A percentile compares a stretch with the other conserved stretches of the same genome.
Conservation (phyloP, 2,797 vertebrate species). For the Rhodeus uyekii region DNA sequence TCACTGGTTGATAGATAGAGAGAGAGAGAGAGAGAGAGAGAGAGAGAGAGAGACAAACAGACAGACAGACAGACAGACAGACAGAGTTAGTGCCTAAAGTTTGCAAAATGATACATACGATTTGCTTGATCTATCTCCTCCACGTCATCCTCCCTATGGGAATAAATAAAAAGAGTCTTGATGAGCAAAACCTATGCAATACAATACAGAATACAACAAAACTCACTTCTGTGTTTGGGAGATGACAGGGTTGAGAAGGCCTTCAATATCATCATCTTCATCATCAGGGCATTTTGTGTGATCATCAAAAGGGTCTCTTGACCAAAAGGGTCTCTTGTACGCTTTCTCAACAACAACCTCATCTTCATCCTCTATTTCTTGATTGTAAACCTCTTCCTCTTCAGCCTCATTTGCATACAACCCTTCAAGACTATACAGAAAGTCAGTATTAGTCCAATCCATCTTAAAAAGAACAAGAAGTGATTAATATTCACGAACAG, state of each 20-base stretch:
- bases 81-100: background rate
- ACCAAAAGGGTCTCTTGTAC: slow-evolving; percentile 47
- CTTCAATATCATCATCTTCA: slow-evolving; percentile 67
- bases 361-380: slow-evolving; percentile 49
- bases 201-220: background rate
- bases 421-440: slow-evolving; percentile 24
- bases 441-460: background rate
- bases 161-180: background rate
- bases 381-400: slow-evolving; percentile 40
- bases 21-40: background rate
- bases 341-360: slow-evolving; percentile 45
- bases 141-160: slow-evolving; percentile 56
- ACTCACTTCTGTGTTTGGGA: slow-evolving; percentile 62
- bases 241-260: slow-evolving; percentile 69
- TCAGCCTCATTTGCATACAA: slow-evolving; percentile 39
- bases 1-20: background rate
- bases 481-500: background rate
- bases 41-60: no score
- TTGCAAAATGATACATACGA: slow-evolving; percentile 55
- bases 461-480: background rate
- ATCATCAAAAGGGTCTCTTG: slow-evolving; percentile 43
- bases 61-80: background rate
- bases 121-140: slow-evolving; percentile 53
- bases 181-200: background rate
- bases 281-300: slow-evolving; percentile 52